Percentiles rank a stretch among this genome's conserved stretches.
Evolutionary conservation across 1,140 invertebrate genomes (phyloP).

Genomic region (Ylistrum balloti): DNA sequence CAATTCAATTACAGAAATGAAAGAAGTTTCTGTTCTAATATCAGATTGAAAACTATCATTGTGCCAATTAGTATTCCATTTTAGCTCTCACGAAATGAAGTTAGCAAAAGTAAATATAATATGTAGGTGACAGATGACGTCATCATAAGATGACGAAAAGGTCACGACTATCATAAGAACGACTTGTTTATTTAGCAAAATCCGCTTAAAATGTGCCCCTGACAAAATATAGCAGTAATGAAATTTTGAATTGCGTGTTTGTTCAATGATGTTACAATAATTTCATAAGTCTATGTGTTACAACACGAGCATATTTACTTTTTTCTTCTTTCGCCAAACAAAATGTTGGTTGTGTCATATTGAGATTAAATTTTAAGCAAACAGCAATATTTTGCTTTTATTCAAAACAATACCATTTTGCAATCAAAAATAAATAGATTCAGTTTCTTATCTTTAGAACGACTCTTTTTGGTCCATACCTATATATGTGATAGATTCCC

Average conservation of each 20-base stretch:
- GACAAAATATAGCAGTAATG: background rate
- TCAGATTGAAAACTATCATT: background rate
- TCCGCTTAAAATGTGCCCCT: background rate
- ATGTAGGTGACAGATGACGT: background rate
- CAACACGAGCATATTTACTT: too few relatives aligned
- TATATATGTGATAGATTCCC: too few relatives aligned
- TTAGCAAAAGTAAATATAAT: background rate
- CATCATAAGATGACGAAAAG: background rate
- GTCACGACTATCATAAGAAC: background rate
- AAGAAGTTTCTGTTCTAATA: background rate
- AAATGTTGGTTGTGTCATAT: too few relatives aligned
- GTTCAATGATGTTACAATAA: background rate
- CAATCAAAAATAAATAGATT: too few relatives aligned
- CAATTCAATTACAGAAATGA: conserved; percentile 25
- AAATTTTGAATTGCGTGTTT: background rate
- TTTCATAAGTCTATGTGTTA: too few relatives aligned
- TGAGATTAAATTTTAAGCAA: too few relatives aligned
- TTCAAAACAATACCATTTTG: too few relatives aligned
- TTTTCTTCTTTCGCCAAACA: too few relatives aligned
- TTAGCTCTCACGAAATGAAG: background rate
- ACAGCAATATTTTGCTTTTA: too few relatives aligned
- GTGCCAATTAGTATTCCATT: background rate
- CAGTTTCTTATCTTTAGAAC: too few relatives aligned
- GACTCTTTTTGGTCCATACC: too few relatives aligned
- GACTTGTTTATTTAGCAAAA: background rate